These are phyloP conservation scores for Zapus hudsonius DNA, from an alignment of 2,113 vertebrate genomes.

Conservation along the genomic window DNA sequence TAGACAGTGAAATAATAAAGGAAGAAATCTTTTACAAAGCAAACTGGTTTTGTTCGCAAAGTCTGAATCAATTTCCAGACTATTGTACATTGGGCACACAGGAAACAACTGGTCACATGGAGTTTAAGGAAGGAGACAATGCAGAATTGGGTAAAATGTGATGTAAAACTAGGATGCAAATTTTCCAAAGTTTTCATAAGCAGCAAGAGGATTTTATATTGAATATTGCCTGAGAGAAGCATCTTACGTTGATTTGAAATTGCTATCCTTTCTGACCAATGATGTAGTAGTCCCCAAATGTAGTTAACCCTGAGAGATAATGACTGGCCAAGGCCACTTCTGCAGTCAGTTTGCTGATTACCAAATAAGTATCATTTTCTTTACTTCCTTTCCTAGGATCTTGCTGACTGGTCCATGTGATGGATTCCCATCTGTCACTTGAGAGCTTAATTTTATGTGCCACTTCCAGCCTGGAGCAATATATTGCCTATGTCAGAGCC, in stretches of 20 bases:
- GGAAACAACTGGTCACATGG: neutral
- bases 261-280: neutral
- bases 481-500: neutral
- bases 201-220: neutral
- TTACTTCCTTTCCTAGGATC: neutral
- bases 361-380: neutral
- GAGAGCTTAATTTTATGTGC: neutral
- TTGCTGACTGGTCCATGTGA: neutral
- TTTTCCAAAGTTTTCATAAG: neutral
- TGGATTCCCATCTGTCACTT: neutral
- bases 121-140: neutral
- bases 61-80: conserved; percentile 6
- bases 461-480: neutral
- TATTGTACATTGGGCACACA: neutral
- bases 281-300: neutral
- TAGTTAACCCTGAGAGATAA: neutral
- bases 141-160: neutral
- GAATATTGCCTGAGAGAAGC: neutral
- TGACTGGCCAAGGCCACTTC: neutral
- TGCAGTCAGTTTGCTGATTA: neutral
- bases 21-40: neutral
- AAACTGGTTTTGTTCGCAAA: neutral
- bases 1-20: neutral
- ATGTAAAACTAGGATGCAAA: neutral
- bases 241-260: neutral